These are phyloP conservation scores for Eurois occulta DNA, from an alignment of 2,888 invertebrate species.

Conservation along the genomic window DNA sequence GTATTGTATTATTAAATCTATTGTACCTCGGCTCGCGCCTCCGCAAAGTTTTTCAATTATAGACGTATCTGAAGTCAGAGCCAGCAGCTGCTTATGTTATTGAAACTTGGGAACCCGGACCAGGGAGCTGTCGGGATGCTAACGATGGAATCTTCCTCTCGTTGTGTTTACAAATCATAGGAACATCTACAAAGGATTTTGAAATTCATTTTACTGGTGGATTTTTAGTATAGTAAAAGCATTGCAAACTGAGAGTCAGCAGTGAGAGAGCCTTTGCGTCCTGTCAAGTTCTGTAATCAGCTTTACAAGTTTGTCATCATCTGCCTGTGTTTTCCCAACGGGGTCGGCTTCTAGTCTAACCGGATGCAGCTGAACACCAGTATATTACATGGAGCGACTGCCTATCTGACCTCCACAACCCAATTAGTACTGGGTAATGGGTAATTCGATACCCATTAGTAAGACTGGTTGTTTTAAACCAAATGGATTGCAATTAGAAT, in stretches of 20 bases:
- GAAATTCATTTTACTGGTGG: no score
- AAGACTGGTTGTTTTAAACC: no score
- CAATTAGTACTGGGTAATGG: no score
- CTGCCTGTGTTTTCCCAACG: neutral
- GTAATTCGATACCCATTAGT: no score
- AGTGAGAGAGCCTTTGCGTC: no score
- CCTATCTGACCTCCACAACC: no score
- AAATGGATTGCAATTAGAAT: no score
- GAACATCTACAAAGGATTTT: neutral
- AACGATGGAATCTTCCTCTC: neutral
- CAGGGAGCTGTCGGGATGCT: neutral
- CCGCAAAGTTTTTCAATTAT: constrained; percentile 43
- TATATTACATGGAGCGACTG: no score
- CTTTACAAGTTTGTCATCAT: neutral
- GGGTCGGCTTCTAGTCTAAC: neutral
- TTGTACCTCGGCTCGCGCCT: neutral
- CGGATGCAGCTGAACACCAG: no score
- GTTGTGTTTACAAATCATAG: neutral
- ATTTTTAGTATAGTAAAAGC: no score
- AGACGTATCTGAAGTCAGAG: constrained; percentile 7
- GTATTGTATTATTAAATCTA: constrained; percentile 10
- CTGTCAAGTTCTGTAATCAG: no score
- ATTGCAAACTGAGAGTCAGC: no score
- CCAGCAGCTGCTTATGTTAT: constrained; percentile 16
- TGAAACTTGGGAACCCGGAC: constrained; percentile 6